Conservation (phyloP, 2,888 invertebrate genomes). For the Thymelicus lineola region DNA sequence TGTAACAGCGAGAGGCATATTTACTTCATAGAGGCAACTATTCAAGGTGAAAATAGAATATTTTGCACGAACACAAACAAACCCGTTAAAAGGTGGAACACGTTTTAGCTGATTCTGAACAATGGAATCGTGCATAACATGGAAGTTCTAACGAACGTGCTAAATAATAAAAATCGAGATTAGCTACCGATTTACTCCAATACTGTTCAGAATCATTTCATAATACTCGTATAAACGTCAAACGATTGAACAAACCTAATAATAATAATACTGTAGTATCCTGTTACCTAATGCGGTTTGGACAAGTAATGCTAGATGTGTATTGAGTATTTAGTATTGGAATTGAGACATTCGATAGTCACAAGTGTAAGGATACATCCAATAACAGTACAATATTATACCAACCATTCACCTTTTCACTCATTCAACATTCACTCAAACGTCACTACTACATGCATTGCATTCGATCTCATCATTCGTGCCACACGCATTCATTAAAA, state of each 20-base stretch:
- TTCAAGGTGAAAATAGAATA: slow-evolving; percentile 51
- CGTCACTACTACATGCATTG: too few relatives aligned
- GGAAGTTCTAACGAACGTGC: slow-evolving; percentile 51
- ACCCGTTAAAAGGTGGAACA: slow-evolving; percentile 55
- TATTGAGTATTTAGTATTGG: slow-evolving; percentile 22
- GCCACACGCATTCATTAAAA: too few relatives aligned
- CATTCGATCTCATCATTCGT: too few relatives aligned
- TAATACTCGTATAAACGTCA: too few relatives aligned
- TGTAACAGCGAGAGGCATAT: slow-evolving; percentile 14
- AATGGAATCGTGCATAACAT: slow-evolving; percentile 63
- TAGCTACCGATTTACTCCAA: slow-evolving; percentile 29
- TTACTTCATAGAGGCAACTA: slow-evolving; percentile 42
- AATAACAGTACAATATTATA: too few relatives aligned
- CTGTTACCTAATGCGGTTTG: slow-evolving; percentile 34
- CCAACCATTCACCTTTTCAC: too few relatives aligned
- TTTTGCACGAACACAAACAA: slow-evolving; percentile 45
- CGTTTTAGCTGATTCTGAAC: slow-evolving; percentile 51
- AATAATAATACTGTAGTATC: slow-evolving; percentile 23
- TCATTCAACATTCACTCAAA: too few relatives aligned
- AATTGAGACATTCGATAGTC: slow-evolving; percentile 28
- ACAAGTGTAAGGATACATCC: too few relatives aligned
- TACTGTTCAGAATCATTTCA: slow-evolving; percentile 1
- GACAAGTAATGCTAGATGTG: slow-evolving; percentile 22
- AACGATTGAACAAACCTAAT: slow-evolving; percentile 6
- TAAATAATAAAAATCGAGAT: slow-evolving; percentile 49